Evolutionary conservation across 2,113 vertebrate genomes (phyloP), one percentile per base, ranked within the genome.

Genomic region (Engraulis encrasicolus): DNA sequence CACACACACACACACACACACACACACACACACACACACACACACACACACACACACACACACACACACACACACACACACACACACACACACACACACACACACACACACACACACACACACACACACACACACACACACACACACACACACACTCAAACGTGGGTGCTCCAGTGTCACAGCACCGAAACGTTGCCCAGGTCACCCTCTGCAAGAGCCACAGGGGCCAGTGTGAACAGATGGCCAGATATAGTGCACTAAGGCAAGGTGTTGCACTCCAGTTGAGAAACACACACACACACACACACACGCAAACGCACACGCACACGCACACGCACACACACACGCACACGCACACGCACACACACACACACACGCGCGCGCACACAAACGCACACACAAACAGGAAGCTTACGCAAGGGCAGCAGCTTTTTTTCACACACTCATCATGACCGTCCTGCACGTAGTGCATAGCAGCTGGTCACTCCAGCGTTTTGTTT

Each of bases 261-360:
- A n/a, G 58, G 58, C 58, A 66, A 66, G 58, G 58, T 66, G 58
- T 66, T 66, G 58, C 58, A 12, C n/a, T 66, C 14, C 58, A 15
- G 58, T 66, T 66, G 1, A 66, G 31, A 66, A 6, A 2, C 58
- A 45, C n/a, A n/a, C n/a, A n/a, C n/a, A n/a, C n/a, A n/a, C n/a
- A n/a, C n/a, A n/a, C n/a, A n/a, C n/a, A n/a, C n/a, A n/a, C n/a
- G n/a, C n/a, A n/a, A n/a, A n/a, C n/a, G n/a, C n/a, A n/a, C n/a
- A n/a, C n/a, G n/a, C n/a, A n/a, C n/a, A n/a, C n/a, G n/a, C n/a
- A n/a, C n/a, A n/a, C n/a, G n/a, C n/a, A n/a, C n/a, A n/a, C n/a
- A n/a, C n/a, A n/a, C n/a, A n/a, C n/a, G n/a, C n/a, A n/a, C n/a
- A n/a, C n/a, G n/a, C n/a, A n/a, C n/a, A n/a, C n/a, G n/a, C n/a